Conservation (phyloP, 2,113 vertebrate species). For the Ciconia maguari region DNA sequence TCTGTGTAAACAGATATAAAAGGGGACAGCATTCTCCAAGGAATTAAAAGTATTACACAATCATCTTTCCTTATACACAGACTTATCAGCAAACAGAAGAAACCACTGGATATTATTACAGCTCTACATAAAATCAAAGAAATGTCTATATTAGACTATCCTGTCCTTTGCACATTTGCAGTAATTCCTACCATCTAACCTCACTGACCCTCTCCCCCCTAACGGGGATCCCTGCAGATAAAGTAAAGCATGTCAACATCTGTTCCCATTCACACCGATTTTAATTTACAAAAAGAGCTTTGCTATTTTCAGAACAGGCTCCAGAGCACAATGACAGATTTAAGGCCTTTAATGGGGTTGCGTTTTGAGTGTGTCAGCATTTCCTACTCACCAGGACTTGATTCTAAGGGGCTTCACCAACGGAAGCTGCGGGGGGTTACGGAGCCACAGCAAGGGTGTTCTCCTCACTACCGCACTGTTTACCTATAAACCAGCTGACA, state of each 20-base stretch:
- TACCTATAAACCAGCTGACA: conserved; percentile 28
- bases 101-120: conserved; percentile 9
- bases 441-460: conserved; percentile 29
- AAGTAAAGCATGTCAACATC: conserved; percentile 79
- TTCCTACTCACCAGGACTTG: conserved; percentile 75
- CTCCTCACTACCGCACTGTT: conserved; percentile 3
- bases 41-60: neutral
- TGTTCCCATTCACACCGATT: conserved; percentile 81
- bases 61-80: neutral
- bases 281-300: conserved; percentile 83
- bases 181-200: conserved; percentile 71
- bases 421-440: neutral
- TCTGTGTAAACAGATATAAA: neutral
- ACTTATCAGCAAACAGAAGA: conserved; percentile 11
- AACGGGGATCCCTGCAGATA: conserved; percentile 73
- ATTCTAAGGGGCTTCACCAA: conserved; percentile 74
- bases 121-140: conserved; percentile 11
- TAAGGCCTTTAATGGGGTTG: conserved; percentile 87
- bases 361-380: conserved; percentile 83
- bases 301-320: conserved; percentile 82
- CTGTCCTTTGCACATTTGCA: conserved; percentile 60
- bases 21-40: neutral
- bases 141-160: conserved; percentile 4
- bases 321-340: conserved; percentile 88
- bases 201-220: conserved; percentile 70